Base-by-base conservation (phyloP, 2,113 vertebrate species). In the Gnathonemus longibarbis region DNA sequence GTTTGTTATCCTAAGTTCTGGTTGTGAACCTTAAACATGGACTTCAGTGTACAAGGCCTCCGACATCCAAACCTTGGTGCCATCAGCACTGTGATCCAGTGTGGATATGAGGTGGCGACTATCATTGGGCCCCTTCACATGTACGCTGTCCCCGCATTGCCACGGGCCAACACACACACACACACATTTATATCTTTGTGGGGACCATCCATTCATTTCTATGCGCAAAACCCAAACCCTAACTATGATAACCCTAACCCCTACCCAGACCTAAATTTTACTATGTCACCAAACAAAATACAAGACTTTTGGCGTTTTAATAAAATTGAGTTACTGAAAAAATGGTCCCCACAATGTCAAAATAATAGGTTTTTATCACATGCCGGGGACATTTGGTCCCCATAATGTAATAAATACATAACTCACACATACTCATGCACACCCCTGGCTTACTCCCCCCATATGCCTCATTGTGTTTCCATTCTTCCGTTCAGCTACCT, bases 371-470 rank as follows among this genome's bases (percentile, higher is more conserved):
- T 70, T 27, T 31, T 70, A 27, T 70, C 62, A 13, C n/a, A 31
- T 31, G 53, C n/a, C 0, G 27, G n/a, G 27, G 27, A 31, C 62
- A 70, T 27, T 27, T 31, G 9, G n/a, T 5, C 62, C 62, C 27
- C 10, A 31, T 31, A 27, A 70, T 70, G 62, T 31, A 70, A 70
- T 70, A 70, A 70, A 31, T 31, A 31, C 27, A 70, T 70, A 70
- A 70, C n/a, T 27, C 62, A 48, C 77, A 46, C 17, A 90, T 90
- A 88, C 90, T 91, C 91, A 92, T 56, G 83, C 42, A 50, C 77
- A 74, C 17, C 39, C 87, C 80, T 58, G 42, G 35, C 35, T 77
- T 15, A n/a, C n/a, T n/a, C 50, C 31, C 45, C 46, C 53, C 27
- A 31, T 90, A 21, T 88, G 45, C 42, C 46, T 70, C 88, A 77